phyloP scores from a whole-genome alignment of 2,888 invertebrate species.

The Sarcophaga variegata region DNA sequence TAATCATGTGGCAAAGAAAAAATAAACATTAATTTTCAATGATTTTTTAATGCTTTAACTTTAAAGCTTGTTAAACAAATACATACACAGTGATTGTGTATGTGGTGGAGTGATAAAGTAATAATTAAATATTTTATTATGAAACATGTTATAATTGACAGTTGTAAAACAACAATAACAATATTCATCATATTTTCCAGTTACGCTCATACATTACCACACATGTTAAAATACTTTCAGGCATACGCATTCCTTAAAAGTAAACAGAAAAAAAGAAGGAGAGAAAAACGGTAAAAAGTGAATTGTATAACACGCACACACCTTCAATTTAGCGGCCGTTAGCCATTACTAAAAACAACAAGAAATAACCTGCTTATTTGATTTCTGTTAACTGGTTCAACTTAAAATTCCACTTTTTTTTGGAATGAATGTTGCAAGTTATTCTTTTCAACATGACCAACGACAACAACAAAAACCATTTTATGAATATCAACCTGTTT shows the following conservation, averaged over 20 bases:
- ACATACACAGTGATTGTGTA: conserved; percentile 5
- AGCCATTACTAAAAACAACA: neutral
- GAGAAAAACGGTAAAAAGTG: neutral
- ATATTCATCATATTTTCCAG: conserved; percentile 34
- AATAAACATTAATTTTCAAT: neutral
- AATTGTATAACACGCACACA: neutral
- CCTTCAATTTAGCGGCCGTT: conserved; percentile 17
- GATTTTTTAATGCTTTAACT: neutral
- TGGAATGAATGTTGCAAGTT: conserved; percentile 8
- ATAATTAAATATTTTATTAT: conserved; percentile 46
- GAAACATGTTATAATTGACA: conserved; percentile 57
- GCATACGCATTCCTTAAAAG: conserved; percentile 1
- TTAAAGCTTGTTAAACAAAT: conserved; percentile 31
- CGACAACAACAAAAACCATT: neutral
- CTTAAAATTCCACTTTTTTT: conserved; percentile 16
- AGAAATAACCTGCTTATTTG: conserved; percentile 38
- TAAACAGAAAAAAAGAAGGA: neutral
- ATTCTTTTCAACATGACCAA: conserved; percentile 31
- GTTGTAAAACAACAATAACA: conserved; percentile 49
- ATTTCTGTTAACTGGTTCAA: conserved; percentile 48
- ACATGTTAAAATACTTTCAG: too few relatives aligned
- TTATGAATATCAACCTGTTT: conserved; percentile 38
- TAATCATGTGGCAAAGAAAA: conserved; percentile 35
- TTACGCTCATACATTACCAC: neutral
- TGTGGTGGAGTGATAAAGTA: neutral